Base-by-base conservation (phyloP, 2,888 invertebrate species). In the Enchytraeus crypticus region DNA sequence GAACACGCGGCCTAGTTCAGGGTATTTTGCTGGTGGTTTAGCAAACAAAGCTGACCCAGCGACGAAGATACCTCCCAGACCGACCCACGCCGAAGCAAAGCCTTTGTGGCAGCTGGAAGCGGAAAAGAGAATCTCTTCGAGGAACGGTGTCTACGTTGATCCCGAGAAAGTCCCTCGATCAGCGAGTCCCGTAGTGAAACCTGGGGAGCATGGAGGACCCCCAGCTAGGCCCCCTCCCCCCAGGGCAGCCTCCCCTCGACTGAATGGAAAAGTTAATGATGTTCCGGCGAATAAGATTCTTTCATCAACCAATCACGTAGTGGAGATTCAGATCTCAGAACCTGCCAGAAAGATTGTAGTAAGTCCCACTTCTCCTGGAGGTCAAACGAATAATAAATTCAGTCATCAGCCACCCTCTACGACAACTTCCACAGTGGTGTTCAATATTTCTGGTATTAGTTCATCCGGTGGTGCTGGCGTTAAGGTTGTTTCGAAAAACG, bases 81-180 rank as follows among this genome's bases (percentile, higher is more conserved):
- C n/a, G n/a, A n/a, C n/a, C n/a, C n/a, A n/a, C n/a, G n/a, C n/a
- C n/a, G n/a, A n/a, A n/a, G n/a, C 55, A 2, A 65, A 70, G 46
- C 65, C 71, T 26, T 70, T 68, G 26, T 74, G 74, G 74, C 72
- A 74, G 63, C 62, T 67, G 57, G 75, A 75, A 54, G 75, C 73
- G 14, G 71, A 72, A 51, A 70, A 69, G 53, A 61, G 75, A 49
- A 69, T 69, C 65, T 61, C 63, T 29, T 69, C 70, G 1, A 64
- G 72, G 46, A 68, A 68, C 53, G 71, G 71, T 21, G 69, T 64
- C 21, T 74, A 70, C 67, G 38, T 57, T 23, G 62, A 64, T 30
- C 59, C 54, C 1, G 45, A 58, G 23, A 51, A 32, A n/a, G 23
- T 26, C 29, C 43, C 62, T 2, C 27, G 38, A 38, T 18, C 23